These are phyloP conservation scores for Albula glossodonta DNA, from an alignment of 2,113 vertebrate genomes.

Conservation along the genomic window DNA sequence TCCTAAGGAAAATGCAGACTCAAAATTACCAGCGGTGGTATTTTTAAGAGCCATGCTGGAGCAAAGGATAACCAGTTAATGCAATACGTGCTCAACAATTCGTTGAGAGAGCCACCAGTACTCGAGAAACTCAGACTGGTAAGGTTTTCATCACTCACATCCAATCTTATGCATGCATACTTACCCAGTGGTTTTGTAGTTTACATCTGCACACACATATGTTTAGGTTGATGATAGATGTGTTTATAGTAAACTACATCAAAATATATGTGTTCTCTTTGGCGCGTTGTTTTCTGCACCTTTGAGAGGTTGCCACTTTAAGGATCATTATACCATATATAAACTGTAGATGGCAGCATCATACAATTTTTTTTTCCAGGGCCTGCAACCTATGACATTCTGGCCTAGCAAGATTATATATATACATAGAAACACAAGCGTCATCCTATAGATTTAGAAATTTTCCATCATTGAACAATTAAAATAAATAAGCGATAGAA, in stretches of 20 bases:
- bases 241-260: too few species aligned
- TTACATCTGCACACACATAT: not conserved
- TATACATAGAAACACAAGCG: too few species aligned
- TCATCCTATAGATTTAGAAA: too few species aligned
- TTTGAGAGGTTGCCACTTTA: not conserved
- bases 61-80: constrained; percentile 69
- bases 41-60: constrained; percentile 65
- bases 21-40: constrained; percentile 48
- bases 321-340: not conserved
- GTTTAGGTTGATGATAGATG: too few species aligned
- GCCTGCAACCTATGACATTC: too few species aligned
- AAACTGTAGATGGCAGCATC: constrained; percentile 1
- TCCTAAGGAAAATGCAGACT: constrained; percentile 58
- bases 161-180: not conserved
- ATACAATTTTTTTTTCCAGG: too few species aligned
- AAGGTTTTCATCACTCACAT: constrained; percentile 40
- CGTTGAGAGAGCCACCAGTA: constrained; percentile 84
- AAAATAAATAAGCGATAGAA: not conserved
- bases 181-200: not conserved
- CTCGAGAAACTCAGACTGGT: constrained; percentile 84
- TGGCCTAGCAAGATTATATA: too few species aligned
- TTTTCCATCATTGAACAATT: not conserved
- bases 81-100: constrained; percentile 84
- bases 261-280: too few species aligned
- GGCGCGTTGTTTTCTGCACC: too few species aligned